These are phyloP conservation scores for Terebella lapidaria DNA, from an alignment of 2,888 invertebrate genomes.

Conservation along the genomic window DNA sequence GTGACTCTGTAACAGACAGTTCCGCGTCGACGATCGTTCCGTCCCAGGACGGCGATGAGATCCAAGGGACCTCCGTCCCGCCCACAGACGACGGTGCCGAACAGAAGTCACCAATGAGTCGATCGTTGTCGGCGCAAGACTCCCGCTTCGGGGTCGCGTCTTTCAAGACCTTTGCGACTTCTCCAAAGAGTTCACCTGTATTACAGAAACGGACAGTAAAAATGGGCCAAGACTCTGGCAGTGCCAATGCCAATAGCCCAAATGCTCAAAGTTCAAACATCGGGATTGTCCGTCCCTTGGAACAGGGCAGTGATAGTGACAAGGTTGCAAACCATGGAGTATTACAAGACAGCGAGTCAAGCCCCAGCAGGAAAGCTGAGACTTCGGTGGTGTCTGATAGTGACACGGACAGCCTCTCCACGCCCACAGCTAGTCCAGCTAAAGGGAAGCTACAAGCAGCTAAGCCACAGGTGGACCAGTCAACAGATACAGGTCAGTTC, in stretches of 20 bases:
- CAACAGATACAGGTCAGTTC: too few species aligned
- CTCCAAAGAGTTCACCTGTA: slow-evolving; percentile 26
- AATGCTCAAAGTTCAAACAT: too few species aligned
- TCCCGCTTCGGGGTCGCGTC: slow-evolving; percentile 9
- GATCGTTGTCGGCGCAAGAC: neutral
- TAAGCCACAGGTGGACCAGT: too few species aligned
- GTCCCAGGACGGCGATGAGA: neutral
- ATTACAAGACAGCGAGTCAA: too few species aligned
- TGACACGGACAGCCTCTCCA: slow-evolving; percentile 4
- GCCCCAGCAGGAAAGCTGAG: too few species aligned
- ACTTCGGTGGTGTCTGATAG: too few species aligned
- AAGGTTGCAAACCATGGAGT: too few species aligned
- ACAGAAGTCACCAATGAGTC: neutral
- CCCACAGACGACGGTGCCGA: neutral
- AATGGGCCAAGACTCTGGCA: too few species aligned
- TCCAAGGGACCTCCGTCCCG: too few species aligned
- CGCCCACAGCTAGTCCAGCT: slow-evolving; percentile 11
- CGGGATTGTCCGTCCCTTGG: too few species aligned
- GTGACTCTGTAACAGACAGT: neutral
- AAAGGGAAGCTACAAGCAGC: neutral
- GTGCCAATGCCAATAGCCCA: too few species aligned
- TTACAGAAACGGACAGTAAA: slow-evolving; percentile 37
- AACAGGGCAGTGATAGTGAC: too few species aligned
- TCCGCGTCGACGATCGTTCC: neutral
- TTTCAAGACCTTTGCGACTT: slow-evolving; percentile 10